Evolutionary conservation across 2,888 invertebrate genomes (phyloP), one percentile per base, ranked within the genome.

Genomic region (Neoascia interrupta): DNA sequence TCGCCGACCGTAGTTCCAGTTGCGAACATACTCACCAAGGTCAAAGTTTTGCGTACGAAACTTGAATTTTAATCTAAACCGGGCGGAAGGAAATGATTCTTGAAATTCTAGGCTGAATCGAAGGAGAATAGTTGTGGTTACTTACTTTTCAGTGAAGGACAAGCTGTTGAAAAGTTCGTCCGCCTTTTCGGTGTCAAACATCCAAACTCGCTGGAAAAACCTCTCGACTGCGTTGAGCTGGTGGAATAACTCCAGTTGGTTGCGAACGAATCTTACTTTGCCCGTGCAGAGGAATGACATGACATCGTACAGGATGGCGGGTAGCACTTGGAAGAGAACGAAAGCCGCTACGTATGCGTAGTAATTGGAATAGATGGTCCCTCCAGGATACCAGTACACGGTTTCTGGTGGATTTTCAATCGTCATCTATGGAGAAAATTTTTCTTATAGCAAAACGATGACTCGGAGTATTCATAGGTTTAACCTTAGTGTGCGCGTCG

Each of bases 161-260:
- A 79, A 21, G 2, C 26, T 68, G 5, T 49, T 61, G 34, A 73
- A 73, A 5, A 79, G 66, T 1, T 73, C 68, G 21, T 79, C 79
- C 1, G 73, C 36, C 28, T 79, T 79, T 5, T 79, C 72, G 1
- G 79, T 73, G 56, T 79, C 73, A n/a, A 68, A 79, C 79, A 79
- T 79, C 79, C 79, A 79, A 1, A 68, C 61, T 15, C 13, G 11
- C 1, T 37, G 31, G 56, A 79, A 79, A 19, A 79, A 79, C 2
- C 61, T 28, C 23, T 73, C 31, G 0, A 73, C 66, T 0, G 73
- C 2, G 10, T 41, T 8, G 1, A 79, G 39, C 4, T 79, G 79
- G 2, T 31, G 49, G 31, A 73, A 73, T 0, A 73, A 15, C 13
- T 73, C 68, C 18, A 79, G 6, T 6, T 79, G 79, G 3, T 13